Evolutionary conservation across 2,113 vertebrate species (phyloP).

Genomic region (Paracanthobrama guichenoti): DNA sequence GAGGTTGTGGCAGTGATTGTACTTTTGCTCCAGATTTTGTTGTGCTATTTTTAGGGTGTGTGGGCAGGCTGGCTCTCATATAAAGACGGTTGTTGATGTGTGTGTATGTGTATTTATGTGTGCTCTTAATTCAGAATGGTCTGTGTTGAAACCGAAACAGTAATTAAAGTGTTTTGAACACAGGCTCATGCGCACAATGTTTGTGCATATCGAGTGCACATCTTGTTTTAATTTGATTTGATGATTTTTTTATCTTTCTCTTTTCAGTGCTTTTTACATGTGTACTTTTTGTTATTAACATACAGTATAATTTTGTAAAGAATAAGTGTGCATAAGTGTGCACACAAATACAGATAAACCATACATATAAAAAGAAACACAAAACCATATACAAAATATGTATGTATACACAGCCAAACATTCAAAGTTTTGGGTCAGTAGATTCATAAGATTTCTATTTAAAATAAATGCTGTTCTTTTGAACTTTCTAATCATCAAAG

Average conservation of each 20-base stretch:
- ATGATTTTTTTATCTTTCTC: background rate
- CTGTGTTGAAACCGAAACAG: conserved; percentile 52
- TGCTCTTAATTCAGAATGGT: conserved; percentile 50
- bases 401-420: background rate
- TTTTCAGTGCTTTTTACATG: background rate
- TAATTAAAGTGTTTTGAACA: conserved; percentile 53
- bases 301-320: background rate
- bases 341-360: background rate
- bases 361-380: background rate
- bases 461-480: no score
- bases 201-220: conserved; percentile 7
- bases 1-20: conserved; percentile 23
- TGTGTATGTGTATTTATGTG: conserved; percentile 23
- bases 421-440: background rate
- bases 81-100: conserved; percentile 9
- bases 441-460: no score
- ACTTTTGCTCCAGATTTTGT: conserved; percentile 43
- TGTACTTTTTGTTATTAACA: background rate
- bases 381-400: background rate
- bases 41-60: conserved; percentile 46
- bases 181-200: conserved; percentile 5
- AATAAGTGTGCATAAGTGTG: background rate
- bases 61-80: conserved; percentile 37
- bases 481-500: no score
- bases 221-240: conserved; percentile 9